phyloP scores from a whole-genome alignment of 2,113 vertebrate species.

The Pollachius pollachius region DNA sequence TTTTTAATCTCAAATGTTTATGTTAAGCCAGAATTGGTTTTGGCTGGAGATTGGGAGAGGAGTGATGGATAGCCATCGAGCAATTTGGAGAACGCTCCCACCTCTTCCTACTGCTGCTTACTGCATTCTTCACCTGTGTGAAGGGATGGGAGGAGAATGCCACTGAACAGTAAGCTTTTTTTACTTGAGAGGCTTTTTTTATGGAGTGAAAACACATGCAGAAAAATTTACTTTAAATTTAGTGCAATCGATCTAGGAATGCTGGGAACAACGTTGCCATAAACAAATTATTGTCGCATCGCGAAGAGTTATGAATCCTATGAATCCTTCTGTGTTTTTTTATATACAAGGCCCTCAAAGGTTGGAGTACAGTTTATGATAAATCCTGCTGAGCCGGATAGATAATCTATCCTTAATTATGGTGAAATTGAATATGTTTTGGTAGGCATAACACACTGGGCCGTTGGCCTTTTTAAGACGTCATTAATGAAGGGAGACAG shows the following conservation, averaged over 20 bases:
- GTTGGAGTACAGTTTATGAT: slow-evolving; percentile 64
- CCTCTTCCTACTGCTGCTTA: too few relatives aligned
- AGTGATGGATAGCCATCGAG: too few relatives aligned
- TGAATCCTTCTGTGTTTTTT: slow-evolving; percentile 40
- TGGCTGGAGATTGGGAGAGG: too few relatives aligned
- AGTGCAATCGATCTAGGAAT: slow-evolving; percentile 53
- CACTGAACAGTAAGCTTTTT: too few relatives aligned
- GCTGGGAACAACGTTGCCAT: slow-evolving; percentile 48
- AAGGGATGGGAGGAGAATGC: too few relatives aligned
- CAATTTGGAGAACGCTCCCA: too few relatives aligned
- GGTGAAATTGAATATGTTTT: slow-evolving; percentile 63
- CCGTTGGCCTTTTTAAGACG: slow-evolving; percentile 48
- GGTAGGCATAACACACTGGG: slow-evolving; percentile 36
- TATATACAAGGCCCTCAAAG: slow-evolving; percentile 63
- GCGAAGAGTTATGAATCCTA: slow-evolving; percentile 61
- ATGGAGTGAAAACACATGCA: slow-evolving; percentile 11
- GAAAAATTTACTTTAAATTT: slow-evolving; percentile 47
- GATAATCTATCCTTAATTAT: slow-evolving; percentile 75
- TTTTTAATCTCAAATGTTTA: too few relatives aligned
- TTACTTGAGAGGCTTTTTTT: not conserved
- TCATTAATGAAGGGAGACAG: slow-evolving; percentile 45
- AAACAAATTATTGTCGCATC: slow-evolving; percentile 66
- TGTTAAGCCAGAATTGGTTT: too few relatives aligned
- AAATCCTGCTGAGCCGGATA: slow-evolving; percentile 46
- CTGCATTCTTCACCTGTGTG: too few relatives aligned